phyloP scores from a whole-genome alignment of 2,797 vertebrate genomes.

The Galago senegalensis region DNA sequence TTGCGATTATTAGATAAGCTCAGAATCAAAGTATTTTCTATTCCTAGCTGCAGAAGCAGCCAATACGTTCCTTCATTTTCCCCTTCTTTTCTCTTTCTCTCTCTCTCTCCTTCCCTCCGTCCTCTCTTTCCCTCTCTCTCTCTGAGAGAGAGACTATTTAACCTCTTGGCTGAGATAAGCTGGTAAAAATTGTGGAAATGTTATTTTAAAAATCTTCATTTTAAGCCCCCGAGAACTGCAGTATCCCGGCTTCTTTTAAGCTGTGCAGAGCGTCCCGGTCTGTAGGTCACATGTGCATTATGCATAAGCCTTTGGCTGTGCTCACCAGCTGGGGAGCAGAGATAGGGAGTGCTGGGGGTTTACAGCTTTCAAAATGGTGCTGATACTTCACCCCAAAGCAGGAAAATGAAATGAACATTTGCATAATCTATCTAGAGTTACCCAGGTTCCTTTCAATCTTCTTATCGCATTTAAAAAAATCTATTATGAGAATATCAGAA shows the following conservation, averaged over 20 bases:
- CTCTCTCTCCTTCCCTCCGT: no score
- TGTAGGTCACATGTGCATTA: slow-evolving; percentile 80
- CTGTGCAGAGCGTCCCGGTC: slow-evolving; percentile 81
- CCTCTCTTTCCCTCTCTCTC: not conserved
- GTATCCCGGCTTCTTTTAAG: slow-evolving; percentile 81
- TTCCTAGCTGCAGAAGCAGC: not conserved
- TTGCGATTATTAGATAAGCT: not conserved
- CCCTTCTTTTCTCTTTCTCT: not conserved
- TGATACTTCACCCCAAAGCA: slow-evolving; percentile 84
- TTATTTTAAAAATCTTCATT: slow-evolving; percentile 83
- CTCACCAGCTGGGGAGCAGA: slow-evolving; percentile 96
- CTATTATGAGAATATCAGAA: slow-evolving; percentile 87
- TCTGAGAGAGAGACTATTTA: slow-evolving; percentile 68
- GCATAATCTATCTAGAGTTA: slow-evolving; percentile 90
- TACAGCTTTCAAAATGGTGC: slow-evolving; percentile 84
- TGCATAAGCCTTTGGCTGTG: slow-evolving; percentile 97
- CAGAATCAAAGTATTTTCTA: slow-evolving; percentile 14
- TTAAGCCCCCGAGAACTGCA: slow-evolving; percentile 76
- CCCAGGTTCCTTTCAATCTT: slow-evolving; percentile 88
- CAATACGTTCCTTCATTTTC: not conserved
- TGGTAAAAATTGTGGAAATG: slow-evolving; percentile 73
- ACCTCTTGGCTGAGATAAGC: slow-evolving; percentile 77
- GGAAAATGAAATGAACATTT: slow-evolving; percentile 87
- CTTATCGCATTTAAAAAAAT: slow-evolving; percentile 89
- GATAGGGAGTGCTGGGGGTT: slow-evolving; percentile 94